A percentile compares a stretch with the other conserved stretches of the same genome.
phyloP scores from a whole-genome alignment of 2,113 vertebrate species.

The Syngnathoides biaculeatus region DNA sequence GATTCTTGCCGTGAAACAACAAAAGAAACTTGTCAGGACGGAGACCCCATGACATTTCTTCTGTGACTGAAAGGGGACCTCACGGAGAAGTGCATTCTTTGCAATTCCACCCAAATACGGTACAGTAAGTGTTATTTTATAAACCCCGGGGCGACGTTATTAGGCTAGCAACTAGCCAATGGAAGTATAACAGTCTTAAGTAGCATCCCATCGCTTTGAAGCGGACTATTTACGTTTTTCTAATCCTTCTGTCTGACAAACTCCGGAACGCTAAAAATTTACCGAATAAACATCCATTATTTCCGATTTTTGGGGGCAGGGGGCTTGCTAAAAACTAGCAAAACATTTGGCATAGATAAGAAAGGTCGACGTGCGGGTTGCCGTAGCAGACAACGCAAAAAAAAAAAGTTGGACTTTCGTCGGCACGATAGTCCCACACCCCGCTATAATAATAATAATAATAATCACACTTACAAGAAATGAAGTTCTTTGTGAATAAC shows the following conservation, averaged over 20 bases:
- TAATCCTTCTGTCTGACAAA: too few relatives aligned
- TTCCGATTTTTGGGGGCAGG: too few relatives aligned
- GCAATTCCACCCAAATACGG: background rate
- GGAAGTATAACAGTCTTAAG: background rate
- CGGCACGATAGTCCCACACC: too few relatives aligned
- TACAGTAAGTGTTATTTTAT: background rate
- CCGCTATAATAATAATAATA: too few relatives aligned
- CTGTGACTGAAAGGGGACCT: background rate
- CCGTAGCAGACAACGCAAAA: too few relatives aligned
- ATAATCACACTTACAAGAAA: background rate
- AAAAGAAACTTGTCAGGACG: conserved; percentile 32
- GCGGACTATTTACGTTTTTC: background rate
- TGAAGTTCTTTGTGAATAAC: too few relatives aligned
- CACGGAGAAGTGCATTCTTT: background rate
- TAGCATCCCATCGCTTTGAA: background rate
- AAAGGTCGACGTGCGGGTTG: too few relatives aligned
- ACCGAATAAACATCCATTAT: too few relatives aligned
- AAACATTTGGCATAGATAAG: too few relatives aligned
- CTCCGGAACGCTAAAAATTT: too few relatives aligned
- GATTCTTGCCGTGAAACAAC: conserved; percentile 7
- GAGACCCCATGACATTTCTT: background rate
- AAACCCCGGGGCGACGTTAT: background rate
- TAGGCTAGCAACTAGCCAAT: background rate
- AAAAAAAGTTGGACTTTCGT: too few relatives aligned
- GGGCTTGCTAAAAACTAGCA: background rate